These are phyloP conservation scores for Lobophora halterata DNA, from an alignment of 2,888 invertebrate species.

Conservation along the genomic window DNA sequence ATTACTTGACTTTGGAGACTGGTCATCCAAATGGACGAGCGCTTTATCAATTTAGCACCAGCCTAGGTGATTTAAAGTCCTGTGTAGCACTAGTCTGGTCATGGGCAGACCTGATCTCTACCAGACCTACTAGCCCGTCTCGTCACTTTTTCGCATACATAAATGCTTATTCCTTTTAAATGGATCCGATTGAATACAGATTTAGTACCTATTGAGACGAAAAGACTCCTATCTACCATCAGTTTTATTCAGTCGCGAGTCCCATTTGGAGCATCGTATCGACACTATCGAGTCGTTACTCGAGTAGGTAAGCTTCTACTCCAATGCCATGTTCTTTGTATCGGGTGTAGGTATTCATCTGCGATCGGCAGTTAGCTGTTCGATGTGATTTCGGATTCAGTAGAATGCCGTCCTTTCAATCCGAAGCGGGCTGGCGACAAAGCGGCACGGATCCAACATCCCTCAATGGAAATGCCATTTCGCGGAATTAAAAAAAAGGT, in stretches of 20 bases:
- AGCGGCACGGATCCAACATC: conserved; percentile 55
- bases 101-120: too few relatives aligned
- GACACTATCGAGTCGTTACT: conserved; percentile 34
- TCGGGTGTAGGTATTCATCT: conserved; percentile 48
- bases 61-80: too few relatives aligned
- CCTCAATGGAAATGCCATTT: conserved; percentile 62
- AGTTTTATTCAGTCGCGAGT: conserved; percentile 3
- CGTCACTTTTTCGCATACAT: too few relatives aligned
- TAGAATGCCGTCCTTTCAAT: conserved; percentile 61
- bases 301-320: conserved; percentile 32
- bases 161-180: too few relatives aligned
- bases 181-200: too few relatives aligned
- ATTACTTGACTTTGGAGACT: too few relatives aligned
- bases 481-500: conserved; percentile 28
- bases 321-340: conserved; percentile 56
- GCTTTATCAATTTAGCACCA: too few relatives aligned
- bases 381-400: conserved; percentile 57
- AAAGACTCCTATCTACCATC: too few relatives aligned
- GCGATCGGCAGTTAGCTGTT: conserved; percentile 55
- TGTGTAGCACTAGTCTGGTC: too few relatives aligned
- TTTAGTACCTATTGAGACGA: too few relatives aligned
- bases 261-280: conserved; percentile 7
- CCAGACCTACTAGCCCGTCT: too few relatives aligned
- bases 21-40: too few relatives aligned
- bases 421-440: conserved; percentile 53